Conservation (phyloP, 2,797 vertebrate genomes). For the Sebastes vulpes region DNA sequence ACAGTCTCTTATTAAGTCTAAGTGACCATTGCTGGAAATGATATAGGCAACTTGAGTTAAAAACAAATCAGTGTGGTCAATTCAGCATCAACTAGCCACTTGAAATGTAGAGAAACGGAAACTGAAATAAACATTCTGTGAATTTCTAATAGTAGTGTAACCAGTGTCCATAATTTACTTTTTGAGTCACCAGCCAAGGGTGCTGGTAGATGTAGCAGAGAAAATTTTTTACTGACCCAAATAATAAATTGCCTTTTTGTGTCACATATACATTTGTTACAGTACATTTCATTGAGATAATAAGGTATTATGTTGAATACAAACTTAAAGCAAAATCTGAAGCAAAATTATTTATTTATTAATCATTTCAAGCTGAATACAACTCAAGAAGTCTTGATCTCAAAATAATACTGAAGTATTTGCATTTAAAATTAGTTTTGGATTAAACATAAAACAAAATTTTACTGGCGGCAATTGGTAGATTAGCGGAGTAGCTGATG, state of each 20-base stretch:
- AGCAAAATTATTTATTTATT: no score
- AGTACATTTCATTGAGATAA: no score
- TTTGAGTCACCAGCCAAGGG: background rate
- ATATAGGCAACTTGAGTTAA: constrained; percentile 12
- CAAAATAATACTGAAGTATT: background rate
- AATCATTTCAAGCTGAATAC: background rate
- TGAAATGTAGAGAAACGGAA: constrained; percentile 1
- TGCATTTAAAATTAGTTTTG: no score
- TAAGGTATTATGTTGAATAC: no score
- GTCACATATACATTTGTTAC: no score
- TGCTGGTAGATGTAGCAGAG: no score
- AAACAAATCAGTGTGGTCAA: constrained; percentile 6
- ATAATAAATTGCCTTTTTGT: no score
- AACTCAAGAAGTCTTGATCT: background rate
- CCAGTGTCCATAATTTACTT: background rate
- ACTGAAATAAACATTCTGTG: background rate
- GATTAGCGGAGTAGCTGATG: no score
- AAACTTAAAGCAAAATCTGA: no score
- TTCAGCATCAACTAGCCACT: constrained; percentile 10
- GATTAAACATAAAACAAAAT: no score
- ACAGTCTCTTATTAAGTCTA: constrained; percentile 36
- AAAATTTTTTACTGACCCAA: rapidly evolving
- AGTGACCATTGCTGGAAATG: constrained; percentile 28
- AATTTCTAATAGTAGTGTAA: background rate
- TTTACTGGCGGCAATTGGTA: no score